Conservation (phyloP, 2,888 invertebrate genomes). For the Acronicta leporina region DNA sequence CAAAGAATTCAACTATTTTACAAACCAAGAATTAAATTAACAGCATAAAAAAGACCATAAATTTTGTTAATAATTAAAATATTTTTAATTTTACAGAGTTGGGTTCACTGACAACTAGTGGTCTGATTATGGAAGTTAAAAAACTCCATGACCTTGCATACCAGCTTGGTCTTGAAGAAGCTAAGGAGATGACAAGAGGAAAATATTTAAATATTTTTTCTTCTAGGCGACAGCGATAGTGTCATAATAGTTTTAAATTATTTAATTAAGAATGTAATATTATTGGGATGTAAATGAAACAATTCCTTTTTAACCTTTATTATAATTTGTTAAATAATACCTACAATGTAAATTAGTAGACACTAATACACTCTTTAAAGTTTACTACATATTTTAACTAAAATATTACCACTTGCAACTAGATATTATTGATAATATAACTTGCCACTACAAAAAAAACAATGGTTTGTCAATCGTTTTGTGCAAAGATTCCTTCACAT, state of each 20-base stretch:
- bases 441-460: constrained; percentile 2
- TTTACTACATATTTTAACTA: constrained; percentile 44
- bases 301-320: constrained; percentile 33
- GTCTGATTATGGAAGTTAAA: constrained; percentile 97
- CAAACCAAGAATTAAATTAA: too few relatives aligned
- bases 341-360: constrained; percentile 48
- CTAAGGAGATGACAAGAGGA: constrained; percentile 98
- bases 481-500: constrained; percentile 9
- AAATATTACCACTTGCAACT: constrained; percentile 33
- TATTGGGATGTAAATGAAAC: constrained; percentile 13
- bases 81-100: constrained; percentile 88
- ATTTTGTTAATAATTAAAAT: too few relatives aligned
- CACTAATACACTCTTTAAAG: constrained; percentile 47
- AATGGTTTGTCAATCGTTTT: background rate
- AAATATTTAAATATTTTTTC: constrained; percentile 96
- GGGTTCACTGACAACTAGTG: constrained; percentile 93
- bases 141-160: constrained; percentile 98
- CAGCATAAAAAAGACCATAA: too few relatives aligned
- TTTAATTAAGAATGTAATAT: background rate
- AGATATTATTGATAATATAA: constrained; percentile 11
- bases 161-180: constrained; percentile 97
- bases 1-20: too few relatives aligned
- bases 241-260: background rate
- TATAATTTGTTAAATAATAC: constrained; percentile 38
- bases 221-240: constrained; percentile 74